Percentiles rank a stretch among this genome's conserved stretches.
Evolutionary conservation across 2,888 invertebrate species (phyloP).

Genomic region (Lysandra bellargus): DNA sequence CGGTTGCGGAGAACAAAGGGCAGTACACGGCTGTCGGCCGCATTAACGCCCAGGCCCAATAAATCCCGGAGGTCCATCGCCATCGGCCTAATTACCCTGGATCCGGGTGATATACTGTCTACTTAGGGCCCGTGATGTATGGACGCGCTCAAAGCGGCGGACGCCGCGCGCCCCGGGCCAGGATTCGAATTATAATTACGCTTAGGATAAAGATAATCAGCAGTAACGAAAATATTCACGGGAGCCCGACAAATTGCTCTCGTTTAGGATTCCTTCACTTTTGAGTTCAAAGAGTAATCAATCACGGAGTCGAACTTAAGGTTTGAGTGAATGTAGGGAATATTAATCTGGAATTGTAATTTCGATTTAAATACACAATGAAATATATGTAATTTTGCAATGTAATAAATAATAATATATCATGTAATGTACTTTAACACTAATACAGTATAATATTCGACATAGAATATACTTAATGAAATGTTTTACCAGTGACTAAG

Average conservation of each 20-base stretch:
- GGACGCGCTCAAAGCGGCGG: slow-evolving; percentile 71
- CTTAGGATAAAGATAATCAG: slow-evolving; percentile 69
- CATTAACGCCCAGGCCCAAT: slow-evolving; percentile 77
- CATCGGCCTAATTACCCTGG: slow-evolving; percentile 78
- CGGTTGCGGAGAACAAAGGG: slow-evolving; percentile 70
- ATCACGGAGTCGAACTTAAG: background rate
- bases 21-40: slow-evolving; percentile 74
- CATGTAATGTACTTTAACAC: no score
- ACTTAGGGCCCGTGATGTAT: slow-evolving; percentile 78
- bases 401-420: no score
- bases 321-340: background rate
- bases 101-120: slow-evolving; percentile 80
- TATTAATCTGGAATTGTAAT: background rate
- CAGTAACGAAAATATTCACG: slow-evolving; percentile 39
- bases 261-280: background rate
- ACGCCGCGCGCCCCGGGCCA: slow-evolving; percentile 66
- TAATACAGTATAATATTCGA: no score
- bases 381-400: no score
- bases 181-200: slow-evolving; percentile 68
- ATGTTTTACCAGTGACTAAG: no score
- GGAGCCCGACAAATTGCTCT: slow-evolving; percentile 34
- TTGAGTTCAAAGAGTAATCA: slow-evolving; percentile 11
- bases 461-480: no score
- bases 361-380: no score
- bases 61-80: slow-evolving; percentile 78